A percentile compares a stretch with the other conserved stretches of the same genome.
Conservation (phyloP, 2,888 invertebrate genomes). For the Hydraecia micacea region DNA sequence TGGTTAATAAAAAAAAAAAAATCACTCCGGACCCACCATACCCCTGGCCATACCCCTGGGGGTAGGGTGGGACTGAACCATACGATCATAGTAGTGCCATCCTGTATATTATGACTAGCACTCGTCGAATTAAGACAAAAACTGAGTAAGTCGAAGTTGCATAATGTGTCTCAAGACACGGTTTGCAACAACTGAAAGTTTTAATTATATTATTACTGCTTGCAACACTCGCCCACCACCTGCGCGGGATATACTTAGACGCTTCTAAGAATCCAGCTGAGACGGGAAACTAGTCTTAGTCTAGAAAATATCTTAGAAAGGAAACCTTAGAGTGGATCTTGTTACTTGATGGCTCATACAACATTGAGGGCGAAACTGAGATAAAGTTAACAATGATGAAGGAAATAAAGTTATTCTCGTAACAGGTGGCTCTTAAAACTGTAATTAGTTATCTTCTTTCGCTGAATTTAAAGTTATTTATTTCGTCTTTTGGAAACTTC, state of each 20-base stretch:
- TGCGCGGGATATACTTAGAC: conserved; percentile 11
- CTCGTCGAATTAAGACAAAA: neutral
- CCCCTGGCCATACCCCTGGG: no score
- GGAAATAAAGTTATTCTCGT: conserved; percentile 26
- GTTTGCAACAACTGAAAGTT: conserved; percentile 39
- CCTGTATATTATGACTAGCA: neutral
- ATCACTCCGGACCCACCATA: no score
- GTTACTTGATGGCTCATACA: conserved; percentile 13
- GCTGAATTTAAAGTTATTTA: neutral
- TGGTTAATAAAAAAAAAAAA: neutral
- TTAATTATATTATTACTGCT: conserved; percentile 33
- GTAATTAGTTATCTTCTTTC: conserved; percentile 20
- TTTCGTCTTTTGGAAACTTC: neutral
- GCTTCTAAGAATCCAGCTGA: conserved; percentile 24
- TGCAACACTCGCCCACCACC: conserved; percentile 18
- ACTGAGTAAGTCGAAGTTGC: conserved; percentile 23
- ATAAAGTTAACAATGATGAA: conserved; percentile 35
- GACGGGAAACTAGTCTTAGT: neutral
- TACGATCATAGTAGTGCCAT: no score
- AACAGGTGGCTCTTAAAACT: conserved; percentile 45
- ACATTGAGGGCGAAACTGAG: conserved; percentile 28
- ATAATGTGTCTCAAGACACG: conserved; percentile 22
- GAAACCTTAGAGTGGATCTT: conserved; percentile 6
- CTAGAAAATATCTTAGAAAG: conserved; percentile 7
- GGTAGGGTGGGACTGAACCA: no score